These are phyloP conservation scores for Phylloscopus collybita DNA, from an alignment of 2,797 vertebrate species.

Conservation along the genomic window DNA sequence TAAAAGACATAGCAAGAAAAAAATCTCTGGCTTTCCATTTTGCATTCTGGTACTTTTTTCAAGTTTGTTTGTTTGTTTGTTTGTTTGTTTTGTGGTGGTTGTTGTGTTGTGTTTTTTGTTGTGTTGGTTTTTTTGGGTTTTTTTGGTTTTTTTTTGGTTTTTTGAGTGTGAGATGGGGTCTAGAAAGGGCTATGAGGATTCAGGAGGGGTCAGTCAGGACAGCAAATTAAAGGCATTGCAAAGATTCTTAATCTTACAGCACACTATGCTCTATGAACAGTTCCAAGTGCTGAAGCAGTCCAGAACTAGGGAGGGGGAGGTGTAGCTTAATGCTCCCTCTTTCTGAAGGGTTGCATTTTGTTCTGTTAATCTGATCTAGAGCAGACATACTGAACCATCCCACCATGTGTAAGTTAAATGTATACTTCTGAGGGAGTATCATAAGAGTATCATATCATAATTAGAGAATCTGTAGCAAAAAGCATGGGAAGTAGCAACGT, in stretches of 20 bases:
- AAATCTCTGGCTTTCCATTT: background rate
- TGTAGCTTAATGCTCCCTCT: background rate
- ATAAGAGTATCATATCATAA: background rate
- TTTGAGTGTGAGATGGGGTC: background rate
- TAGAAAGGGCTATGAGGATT: rapidly evolving
- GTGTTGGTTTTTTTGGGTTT: too few species aligned
- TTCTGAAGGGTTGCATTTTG: background rate
- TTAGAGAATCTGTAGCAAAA: background rate
- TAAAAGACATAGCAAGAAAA: background rate
- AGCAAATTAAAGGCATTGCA: too few species aligned
- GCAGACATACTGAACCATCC: background rate
- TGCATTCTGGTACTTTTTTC: background rate
- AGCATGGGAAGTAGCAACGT: background rate
- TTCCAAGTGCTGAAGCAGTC: background rate
- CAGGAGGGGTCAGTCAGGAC: background rate
- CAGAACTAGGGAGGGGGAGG: rapidly evolving
- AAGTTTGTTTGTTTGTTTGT: too few species aligned
- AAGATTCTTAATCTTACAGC: background rate
- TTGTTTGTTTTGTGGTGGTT: background rate
- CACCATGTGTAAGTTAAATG: background rate
- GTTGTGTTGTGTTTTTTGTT: too few species aligned
- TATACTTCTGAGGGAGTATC: background rate
- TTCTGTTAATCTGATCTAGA: background rate
- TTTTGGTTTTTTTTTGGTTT: background rate
- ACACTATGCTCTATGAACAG: rapidly evolving